These are phyloP conservation scores for Platyrinchus mystaceus DNA, from an alignment of 2,797 vertebrate genomes.

Conservation along the genomic window DNA sequence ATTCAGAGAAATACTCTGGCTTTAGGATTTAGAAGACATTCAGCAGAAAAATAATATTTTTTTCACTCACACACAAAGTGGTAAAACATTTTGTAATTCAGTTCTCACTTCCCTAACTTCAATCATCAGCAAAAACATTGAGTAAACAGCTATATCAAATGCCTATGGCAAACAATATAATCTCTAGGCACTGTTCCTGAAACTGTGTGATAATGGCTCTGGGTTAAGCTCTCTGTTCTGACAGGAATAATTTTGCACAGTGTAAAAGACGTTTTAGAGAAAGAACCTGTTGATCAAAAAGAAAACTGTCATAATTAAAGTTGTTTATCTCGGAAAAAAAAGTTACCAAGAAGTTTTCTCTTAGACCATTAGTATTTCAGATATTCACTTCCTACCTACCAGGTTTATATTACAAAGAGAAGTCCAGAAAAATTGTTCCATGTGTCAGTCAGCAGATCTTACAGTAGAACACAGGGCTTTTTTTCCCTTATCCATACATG, in stretches of 20 bases:
- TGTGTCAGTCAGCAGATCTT: neutral
- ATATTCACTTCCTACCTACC: neutral
- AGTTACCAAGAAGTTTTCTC: neutral
- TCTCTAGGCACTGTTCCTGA: conserved; percentile 45
- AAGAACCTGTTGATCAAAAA: conserved; percentile 10
- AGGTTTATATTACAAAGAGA: neutral
- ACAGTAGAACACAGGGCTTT: neutral
- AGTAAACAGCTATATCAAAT: conserved; percentile 58
- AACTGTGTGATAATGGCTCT: conserved; percentile 43
- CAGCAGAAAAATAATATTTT: neutral
- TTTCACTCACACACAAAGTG: neutral
- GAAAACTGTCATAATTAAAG: conserved; percentile 39
- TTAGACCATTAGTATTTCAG: neutral
- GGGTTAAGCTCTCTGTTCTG: conserved; percentile 35
- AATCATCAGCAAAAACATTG: conserved; percentile 49
- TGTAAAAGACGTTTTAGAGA: conserved; percentile 20
- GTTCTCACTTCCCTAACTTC: conserved; percentile 11
- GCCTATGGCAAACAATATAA: conserved; percentile 49
- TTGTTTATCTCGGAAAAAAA: neutral
- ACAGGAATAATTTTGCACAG: conserved; percentile 32
- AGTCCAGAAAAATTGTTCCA: neutral
- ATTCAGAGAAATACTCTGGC: neutral
- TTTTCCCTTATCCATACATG: neutral
- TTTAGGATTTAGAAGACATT: conserved; percentile 20
- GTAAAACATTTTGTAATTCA: conserved; percentile 19